phyloP scores from a whole-genome alignment of 1,140 invertebrate genomes.

The Halesus radiatus region DNA sequence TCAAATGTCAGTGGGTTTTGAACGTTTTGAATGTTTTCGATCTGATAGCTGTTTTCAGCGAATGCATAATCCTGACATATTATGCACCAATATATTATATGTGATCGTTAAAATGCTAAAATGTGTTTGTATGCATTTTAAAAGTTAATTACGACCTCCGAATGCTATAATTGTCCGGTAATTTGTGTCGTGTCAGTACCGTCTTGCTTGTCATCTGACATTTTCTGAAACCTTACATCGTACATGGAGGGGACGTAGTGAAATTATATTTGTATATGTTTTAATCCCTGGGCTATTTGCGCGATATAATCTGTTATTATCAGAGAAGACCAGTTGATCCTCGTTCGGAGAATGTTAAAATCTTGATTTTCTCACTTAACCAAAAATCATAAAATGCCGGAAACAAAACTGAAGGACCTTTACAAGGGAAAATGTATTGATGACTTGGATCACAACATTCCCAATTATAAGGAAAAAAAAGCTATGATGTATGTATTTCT shows the following conservation, averaged over 20 bases:
- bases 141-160: not conserved
- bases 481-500: conserved; percentile 66
- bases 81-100: not conserved
- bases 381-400: conserved; percentile 63
- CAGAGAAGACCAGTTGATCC: not conserved
- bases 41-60: conserved; percentile 20
- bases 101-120: not conserved
- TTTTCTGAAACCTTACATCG: conserved; percentile 36
- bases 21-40: conserved; percentile 24
- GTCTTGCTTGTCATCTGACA: conserved; percentile 29
- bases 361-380: not conserved
- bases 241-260: not conserved
- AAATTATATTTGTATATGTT: not conserved
- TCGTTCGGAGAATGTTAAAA: not conserved
- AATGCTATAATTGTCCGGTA: not conserved
- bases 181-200: conserved; percentile 28
- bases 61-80: not conserved
- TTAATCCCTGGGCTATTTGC: not conserved
- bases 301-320: not conserved
- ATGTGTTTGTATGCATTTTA: not conserved
- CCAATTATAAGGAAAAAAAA: conserved; percentile 68
- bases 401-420: conserved; percentile 68
- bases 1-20: conserved; percentile 29
- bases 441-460: conserved; percentile 70
- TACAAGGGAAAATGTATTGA: conserved; percentile 70